A percentile compares a stretch with the other conserved stretches of the same genome.
Conservation (phyloP, 2,888 invertebrate genomes). For the Synanthedon vespiformis region DNA sequence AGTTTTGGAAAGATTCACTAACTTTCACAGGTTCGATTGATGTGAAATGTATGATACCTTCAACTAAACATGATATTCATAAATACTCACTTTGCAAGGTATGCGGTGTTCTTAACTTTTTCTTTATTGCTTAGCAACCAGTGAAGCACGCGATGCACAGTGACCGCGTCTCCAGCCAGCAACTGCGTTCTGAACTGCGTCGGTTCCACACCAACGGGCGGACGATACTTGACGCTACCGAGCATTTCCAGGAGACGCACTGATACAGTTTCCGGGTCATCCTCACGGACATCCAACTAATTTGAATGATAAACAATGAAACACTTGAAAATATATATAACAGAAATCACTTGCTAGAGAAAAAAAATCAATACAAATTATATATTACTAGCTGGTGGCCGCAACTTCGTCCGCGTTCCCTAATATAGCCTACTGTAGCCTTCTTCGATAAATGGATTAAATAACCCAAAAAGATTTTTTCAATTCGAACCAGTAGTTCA, state of each 20-base stretch:
- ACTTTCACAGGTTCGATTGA: too few relatives aligned
- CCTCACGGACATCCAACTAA: conserved; percentile 77
- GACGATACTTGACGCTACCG: conserved; percentile 84
- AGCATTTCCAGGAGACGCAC: conserved; percentile 78
- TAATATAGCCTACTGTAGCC: too few relatives aligned
- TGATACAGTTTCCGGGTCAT: conserved; percentile 81
- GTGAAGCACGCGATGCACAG: conserved; percentile 81
- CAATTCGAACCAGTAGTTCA: too few relatives aligned
- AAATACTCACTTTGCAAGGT: conserved; percentile 76
- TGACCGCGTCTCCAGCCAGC: conserved; percentile 76
- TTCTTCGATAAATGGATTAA: too few relatives aligned
- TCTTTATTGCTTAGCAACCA: conserved; percentile 83
- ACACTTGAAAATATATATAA: too few relatives aligned
- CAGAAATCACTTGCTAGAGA: too few relatives aligned
- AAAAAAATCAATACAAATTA: too few relatives aligned
- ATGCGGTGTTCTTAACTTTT: conserved; percentile 84
- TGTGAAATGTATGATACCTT: not conserved
- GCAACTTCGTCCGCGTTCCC: too few relatives aligned
- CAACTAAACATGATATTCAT: conserved; percentile 2
- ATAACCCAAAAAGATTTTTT: too few relatives aligned
- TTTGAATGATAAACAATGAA: not conserved
- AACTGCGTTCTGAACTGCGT: conserved; percentile 51
- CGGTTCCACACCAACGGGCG: conserved; percentile 64
- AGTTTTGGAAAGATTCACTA: too few relatives aligned
- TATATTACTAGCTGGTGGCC: too few relatives aligned